phyloP scores from a whole-genome alignment of 2,888 invertebrate genomes.

The Galerucella calmariensis region DNA sequence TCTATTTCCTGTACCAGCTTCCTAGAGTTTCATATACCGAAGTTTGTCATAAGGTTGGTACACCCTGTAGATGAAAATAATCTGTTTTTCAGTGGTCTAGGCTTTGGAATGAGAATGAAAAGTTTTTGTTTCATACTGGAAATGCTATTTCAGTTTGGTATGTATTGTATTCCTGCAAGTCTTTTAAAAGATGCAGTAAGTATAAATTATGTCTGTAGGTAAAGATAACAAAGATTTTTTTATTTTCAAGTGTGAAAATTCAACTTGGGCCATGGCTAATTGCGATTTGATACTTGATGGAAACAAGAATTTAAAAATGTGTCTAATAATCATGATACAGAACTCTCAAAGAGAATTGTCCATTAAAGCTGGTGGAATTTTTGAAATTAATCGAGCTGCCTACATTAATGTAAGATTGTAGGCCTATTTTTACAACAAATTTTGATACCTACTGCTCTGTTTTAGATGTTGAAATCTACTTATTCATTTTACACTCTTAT shows the following conservation, averaged over 20 bases:
- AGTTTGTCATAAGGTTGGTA: too few species aligned
- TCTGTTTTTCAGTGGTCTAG: background rate
- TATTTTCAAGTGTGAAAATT: background rate
- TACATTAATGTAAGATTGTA: background rate
- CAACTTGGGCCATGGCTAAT: background rate
- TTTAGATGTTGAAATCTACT: conserved; percentile 1
- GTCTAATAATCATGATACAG: background rate
- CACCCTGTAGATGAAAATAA: background rate
- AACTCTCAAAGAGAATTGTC: background rate
- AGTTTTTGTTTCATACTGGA: background rate
- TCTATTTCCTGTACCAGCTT: background rate
- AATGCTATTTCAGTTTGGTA: background rate
- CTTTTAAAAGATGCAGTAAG: background rate
- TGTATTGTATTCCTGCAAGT: background rate
- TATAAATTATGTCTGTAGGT: background rate
- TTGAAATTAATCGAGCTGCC: background rate
- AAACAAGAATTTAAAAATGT: background rate
- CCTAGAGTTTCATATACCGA: background rate
- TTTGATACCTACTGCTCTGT: background rate
- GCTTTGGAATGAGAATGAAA: background rate
- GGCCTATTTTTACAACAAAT: background rate
- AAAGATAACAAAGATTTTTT: background rate
- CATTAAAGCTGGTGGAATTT: background rate
- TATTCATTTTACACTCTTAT: background rate
- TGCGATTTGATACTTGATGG: background rate